Base-by-base conservation (phyloP, 2,113 vertebrate species). In the Vulpes lagopus region DNA sequence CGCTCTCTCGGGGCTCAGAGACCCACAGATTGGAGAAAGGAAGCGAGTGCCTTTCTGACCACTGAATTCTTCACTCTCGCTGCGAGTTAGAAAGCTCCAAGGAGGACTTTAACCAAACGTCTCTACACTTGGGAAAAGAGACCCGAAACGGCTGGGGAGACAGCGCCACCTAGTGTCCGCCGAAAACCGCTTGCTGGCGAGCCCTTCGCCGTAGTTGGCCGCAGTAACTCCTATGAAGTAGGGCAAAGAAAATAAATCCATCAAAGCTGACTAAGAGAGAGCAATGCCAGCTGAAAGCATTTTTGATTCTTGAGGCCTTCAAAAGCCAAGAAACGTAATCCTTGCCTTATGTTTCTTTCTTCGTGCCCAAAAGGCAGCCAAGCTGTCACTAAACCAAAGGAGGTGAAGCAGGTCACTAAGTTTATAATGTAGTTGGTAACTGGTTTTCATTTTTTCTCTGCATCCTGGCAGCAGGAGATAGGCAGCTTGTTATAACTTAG, bases 161-260 rank as follows among this genome's bases (percentile, higher is more conserved):
- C 98, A 98, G 95, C 98, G 98, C 98, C 99, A 99, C 97, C 99
- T 99, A 96, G 98, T 97, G 99, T 92, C 98, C 97, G 35, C 49
- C 55, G 27, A 23, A 92, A 98, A 97, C 95, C 95, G 96, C 96
- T 88, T 97, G 95, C 83, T 80, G 97, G 79, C 86, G 15, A 69
- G 93, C 89, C 8, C 88, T 96, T 97, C 9, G 78, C 82, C 8
- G 38, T 86, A 94, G 98, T 91, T 43, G 94, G 87, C 96, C 98
- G 92, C 86, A 94, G 97, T 95, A 93, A 95, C 96, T 96, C 96
- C 55, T 73, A 93, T 87, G 95, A 98, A 97, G 93, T 96, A 98
- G 98, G 95, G 78, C 89, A 96, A 97, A 97, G 97, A 96, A 97
- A 97, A 98, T 94, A 97, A 97, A 97, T 97, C 97, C 98, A 96